Percentiles rank a stretch among this genome's conserved stretches.
phyloP scores from a whole-genome alignment of 2,113 vertebrate species.

The Anas platyrhynchos region DNA sequence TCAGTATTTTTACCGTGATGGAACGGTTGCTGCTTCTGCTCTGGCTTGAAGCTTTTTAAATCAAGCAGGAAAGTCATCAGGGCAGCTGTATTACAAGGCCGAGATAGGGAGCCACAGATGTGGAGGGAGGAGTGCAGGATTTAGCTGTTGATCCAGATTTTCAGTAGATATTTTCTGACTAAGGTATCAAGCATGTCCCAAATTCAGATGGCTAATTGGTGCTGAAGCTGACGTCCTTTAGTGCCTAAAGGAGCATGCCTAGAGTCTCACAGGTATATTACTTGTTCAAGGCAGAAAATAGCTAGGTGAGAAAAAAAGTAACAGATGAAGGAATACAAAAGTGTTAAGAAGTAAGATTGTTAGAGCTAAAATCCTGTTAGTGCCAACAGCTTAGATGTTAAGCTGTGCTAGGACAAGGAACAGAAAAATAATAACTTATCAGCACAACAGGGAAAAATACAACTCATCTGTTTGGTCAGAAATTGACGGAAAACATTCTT shows the following conservation, averaged over 20 bases:
- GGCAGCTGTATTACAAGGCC: neutral
- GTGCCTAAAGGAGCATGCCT: neutral
- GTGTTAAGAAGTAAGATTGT: neutral
- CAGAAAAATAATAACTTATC: neutral
- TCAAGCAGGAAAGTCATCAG: neutral
- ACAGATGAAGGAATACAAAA: neutral
- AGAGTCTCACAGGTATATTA: neutral
- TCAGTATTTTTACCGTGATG: neutral
- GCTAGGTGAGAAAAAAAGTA: neutral
- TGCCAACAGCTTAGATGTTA: neutral
- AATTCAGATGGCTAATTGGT: neutral
- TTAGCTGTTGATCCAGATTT: conserved; percentile 33
- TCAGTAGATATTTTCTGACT: conserved; percentile 18
- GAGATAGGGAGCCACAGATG: neutral
- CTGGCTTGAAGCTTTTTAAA: neutral
- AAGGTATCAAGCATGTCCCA: neutral
- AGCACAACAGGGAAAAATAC: neutral
- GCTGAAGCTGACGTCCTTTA: neutral
- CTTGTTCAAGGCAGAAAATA: neutral
- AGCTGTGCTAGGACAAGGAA: neutral
- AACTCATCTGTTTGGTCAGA: neutral
- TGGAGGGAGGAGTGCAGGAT: neutral
- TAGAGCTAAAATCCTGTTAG: conserved; percentile 30
- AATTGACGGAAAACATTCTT: neutral
- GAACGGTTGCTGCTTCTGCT: neutral